These are phyloP conservation scores for Ectropis grisescens DNA, from an alignment of 1,140 invertebrate genomes.

Conservation along the genomic window DNA sequence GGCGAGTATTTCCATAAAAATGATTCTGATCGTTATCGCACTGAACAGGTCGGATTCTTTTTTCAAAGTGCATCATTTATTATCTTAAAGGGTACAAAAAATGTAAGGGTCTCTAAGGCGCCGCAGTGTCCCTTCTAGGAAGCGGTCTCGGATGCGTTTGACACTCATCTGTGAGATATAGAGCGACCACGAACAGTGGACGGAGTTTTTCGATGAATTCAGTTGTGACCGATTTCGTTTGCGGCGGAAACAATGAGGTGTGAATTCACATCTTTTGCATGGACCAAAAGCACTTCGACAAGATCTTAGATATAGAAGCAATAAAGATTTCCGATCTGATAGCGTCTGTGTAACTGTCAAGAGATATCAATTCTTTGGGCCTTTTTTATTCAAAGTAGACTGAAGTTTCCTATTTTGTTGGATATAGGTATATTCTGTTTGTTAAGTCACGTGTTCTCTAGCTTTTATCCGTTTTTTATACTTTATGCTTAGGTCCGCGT, in stretches of 20 bases:
- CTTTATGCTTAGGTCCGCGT: too few species aligned
- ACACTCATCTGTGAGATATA: conserved; percentile 60
- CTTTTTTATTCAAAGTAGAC: too few species aligned
- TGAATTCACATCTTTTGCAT: conserved; percentile 35
- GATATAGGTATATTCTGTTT: too few species aligned
- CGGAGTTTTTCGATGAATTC: conserved; percentile 39
- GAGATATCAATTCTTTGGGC: too few species aligned
- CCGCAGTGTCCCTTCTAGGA: conserved; percentile 57
- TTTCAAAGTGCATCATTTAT: conserved; percentile 62
- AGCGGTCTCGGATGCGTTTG: conserved; percentile 53
- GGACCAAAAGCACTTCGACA: conserved; percentile 2
- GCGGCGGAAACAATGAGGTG: conserved; percentile 35
- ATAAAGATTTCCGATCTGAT: conserved; percentile 14
- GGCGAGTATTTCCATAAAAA: conserved; percentile 66
- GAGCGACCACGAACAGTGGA: conserved; percentile 35
- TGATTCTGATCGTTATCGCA: conserved; percentile 64
- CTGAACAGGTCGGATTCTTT: conserved; percentile 63
- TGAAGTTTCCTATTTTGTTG: too few species aligned
- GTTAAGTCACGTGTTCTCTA: too few species aligned
- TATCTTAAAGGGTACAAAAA: conserved; percentile 63
- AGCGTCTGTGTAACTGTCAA: too few species aligned
- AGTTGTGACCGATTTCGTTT: conserved; percentile 17
- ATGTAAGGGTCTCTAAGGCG: conserved; percentile 49
- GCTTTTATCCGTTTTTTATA: too few species aligned
- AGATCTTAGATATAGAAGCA: conserved; percentile 15